Evolutionary conservation across 1,140 invertebrate species (phyloP), one percentile per base, ranked within the genome.

Genomic region (Stratiolaelaps scimitus): DNA sequence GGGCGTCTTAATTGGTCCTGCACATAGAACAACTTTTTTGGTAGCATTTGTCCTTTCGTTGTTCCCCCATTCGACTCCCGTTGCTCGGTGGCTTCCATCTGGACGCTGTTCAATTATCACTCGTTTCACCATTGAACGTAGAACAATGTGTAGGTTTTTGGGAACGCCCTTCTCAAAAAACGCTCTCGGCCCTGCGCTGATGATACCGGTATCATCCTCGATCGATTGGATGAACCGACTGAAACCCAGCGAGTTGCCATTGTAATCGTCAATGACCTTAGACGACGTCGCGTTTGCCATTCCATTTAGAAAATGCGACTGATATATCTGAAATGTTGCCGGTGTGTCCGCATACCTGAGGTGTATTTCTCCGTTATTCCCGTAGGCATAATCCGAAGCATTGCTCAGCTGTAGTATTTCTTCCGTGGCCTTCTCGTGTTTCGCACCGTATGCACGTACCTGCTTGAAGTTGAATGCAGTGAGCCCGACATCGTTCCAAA

Each of bases 1-100:
- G n/a, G n/a, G n/a, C n/a, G n/a, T n/a, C n/a, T n/a, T 88, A 6
- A 91, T 85, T 0, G 85, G 81, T 0, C 88, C 88, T 0, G 86
- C 86, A 1, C 85, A 85, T 6, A 90, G 69, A 40, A 89, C 84
- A 1, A 88, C 77, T 65, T 80, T 88, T 43, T 83, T 80, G 34
- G 82, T 79, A 0, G 85, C 85, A 2, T 83, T 83, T 30, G 83
- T 78, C 45, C 83, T 78, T 48, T 23, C 17, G 43, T 19, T 19
- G 43, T 5, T 65, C 4, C 5, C 5, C n/a, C n/a, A n/a, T n/a
- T n/a, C n/a, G n/a, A n/a, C n/a, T n/a, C n/a, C n/a, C n/a, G n/a
- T n/a, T n/a, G n/a, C n/a, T n/a, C n/a, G n/a, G 70, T 87, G 81
- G 0, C 91, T 84, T 0, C 86, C 88, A 2, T 82, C 83, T 0